These are phyloP conservation scores for Forbesichthys agassizii DNA, from an alignment of 2,113 vertebrate species.

Conservation along the genomic window DNA sequence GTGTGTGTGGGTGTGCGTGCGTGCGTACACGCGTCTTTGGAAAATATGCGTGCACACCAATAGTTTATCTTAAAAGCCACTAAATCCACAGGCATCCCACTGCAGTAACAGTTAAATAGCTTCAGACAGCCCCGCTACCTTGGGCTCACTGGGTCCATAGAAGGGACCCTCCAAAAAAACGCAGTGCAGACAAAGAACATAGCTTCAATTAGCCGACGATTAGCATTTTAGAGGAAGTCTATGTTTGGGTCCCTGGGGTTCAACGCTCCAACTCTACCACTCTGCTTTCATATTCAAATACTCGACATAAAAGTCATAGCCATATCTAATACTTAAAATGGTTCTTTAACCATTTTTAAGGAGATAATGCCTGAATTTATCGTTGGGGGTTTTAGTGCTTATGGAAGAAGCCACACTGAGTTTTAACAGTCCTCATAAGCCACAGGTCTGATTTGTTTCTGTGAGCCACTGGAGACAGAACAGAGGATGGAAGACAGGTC, in stretches of 20 bases:
- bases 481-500: constrained; percentile 24
- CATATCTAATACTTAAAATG: constrained; percentile 69
- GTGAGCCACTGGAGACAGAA: constrained; percentile 18
- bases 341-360: constrained; percentile 62
- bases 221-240: constrained; percentile 78
- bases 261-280: constrained; percentile 35
- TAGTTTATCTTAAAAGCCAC: constrained; percentile 74
- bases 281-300: constrained; percentile 75
- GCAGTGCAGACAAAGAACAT: constrained; percentile 70
- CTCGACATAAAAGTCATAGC: constrained; percentile 65
- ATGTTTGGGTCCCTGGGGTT: constrained; percentile 70
- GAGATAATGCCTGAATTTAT: constrained; percentile 58
- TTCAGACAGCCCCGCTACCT: constrained; percentile 68
- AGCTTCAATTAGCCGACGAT: constrained; percentile 74
- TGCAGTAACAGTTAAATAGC: constrained; percentile 71
- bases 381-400: constrained; percentile 48
- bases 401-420: constrained; percentile 43
- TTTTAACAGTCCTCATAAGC: constrained; percentile 46
- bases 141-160: constrained; percentile 60
- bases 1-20: constrained; percentile 25
- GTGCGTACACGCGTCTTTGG: constrained; percentile 24
- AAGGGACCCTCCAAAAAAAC: constrained; percentile 67
- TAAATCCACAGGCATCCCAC: constrained; percentile 59
- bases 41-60: constrained; percentile 33
- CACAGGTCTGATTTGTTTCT: constrained; percentile 23